phyloP scores from a whole-genome alignment of 2,113 vertebrate genomes.

The Anser brachyrhynchus region DNA sequence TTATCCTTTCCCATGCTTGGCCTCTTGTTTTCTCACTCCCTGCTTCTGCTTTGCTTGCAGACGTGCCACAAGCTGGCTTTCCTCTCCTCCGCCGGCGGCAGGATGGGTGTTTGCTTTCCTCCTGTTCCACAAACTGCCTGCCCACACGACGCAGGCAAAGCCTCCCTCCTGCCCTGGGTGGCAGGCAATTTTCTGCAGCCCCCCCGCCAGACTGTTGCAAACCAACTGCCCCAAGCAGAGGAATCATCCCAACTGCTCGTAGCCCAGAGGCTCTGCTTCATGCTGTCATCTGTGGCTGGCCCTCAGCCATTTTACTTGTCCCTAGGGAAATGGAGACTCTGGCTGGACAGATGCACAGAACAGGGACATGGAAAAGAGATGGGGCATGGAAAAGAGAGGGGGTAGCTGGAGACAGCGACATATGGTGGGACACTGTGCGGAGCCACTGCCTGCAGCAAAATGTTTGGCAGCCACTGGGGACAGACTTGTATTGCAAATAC shows the following conservation, averaged over 20 bases:
- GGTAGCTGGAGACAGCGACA: not conserved
- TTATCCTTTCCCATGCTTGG: not conserved
- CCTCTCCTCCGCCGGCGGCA: not conserved
- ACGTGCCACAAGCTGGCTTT: not conserved
- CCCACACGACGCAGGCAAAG: not conserved
- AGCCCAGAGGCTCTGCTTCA: not conserved
- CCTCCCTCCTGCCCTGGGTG: not conserved
- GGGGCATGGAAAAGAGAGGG: fast-evolving
- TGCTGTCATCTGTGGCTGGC: not conserved
- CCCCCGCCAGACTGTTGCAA: not conserved
- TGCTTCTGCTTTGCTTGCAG: not conserved
- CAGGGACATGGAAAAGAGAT: not conserved
- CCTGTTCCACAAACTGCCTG: not conserved
- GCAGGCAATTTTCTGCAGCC: not conserved
- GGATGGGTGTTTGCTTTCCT: not conserved
- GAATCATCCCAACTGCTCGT: fast-evolving
- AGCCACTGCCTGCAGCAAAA: not conserved
- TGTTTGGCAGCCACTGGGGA: not conserved
- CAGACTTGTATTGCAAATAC: not conserved
- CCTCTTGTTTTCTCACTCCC: not conserved
- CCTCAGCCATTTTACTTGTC: not conserved
- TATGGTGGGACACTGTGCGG: not conserved
- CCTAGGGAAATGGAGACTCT: not conserved
- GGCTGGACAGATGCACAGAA: not conserved
- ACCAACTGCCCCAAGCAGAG: not conserved